Base-by-base conservation (phyloP, 1,140 invertebrate genomes). In the Procambarus virginalis region DNA sequence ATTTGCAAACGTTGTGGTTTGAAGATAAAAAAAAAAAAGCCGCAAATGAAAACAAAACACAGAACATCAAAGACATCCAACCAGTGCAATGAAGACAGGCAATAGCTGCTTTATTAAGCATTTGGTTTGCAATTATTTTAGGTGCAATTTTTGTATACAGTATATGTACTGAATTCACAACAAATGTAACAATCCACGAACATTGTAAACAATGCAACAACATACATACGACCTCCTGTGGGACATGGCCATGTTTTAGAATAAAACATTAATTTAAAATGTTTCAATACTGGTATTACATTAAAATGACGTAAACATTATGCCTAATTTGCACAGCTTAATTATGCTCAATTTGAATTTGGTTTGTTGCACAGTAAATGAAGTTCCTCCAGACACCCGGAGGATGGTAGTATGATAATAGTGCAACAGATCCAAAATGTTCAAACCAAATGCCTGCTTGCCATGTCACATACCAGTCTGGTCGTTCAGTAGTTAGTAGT, bases 391-490 rank as follows among this genome's bases (percentile, higher is more conserved):
- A 20, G 4, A 73, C 22, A 9, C 68, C 22, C 20, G 10, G 2
- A 73, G n/a, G 34, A 73, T 34, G 20, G 8, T 20, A n/a, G 34
- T 10, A 73, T 22, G n/a, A 73, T 34, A 22, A 20, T 6, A 22
- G 20, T 73, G 22, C 68, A 73, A 73, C 68, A 73, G 34, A 73
- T 34, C 68, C 8, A 73, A 9, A 22, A 22, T 73, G 20, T 89
- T 73, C 80, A 89, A 89, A 89, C 73, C 70, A 89, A 89, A 82
- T 83, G 80, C 86, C 75, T 76, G 49, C 55, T 89, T 89, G 88
- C 88, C 88, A 89, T 83, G 82, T 89, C 88, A 89, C 88, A 79
- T 89, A 89, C 88, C 88, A 89, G 88, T 89, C 88, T 89, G 88
- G 88, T 89, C 80, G 88, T 89, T 89, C 22, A 64, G 88, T 76